Evolutionary conservation across 2,888 invertebrate species (phyloP).

Genomic region (Anthoptus insignis): DNA sequence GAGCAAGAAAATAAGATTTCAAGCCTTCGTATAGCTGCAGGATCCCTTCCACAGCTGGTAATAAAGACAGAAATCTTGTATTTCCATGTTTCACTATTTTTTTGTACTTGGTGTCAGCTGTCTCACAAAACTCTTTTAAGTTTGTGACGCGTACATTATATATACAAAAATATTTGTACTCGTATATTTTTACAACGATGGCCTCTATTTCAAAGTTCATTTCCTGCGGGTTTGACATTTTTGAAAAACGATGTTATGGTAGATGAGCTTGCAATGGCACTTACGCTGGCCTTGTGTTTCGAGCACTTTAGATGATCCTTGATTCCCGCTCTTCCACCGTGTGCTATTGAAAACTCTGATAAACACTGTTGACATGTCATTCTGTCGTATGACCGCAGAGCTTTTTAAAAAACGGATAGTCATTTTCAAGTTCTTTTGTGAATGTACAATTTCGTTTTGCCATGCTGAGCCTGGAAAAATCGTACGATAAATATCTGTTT

Average conservation of each 20-base stretch:
- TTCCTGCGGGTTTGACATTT: conserved; percentile 36
- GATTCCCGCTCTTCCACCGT: conserved; percentile 27
- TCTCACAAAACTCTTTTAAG: conserved; percentile 38
- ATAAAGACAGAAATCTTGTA: conserved; percentile 37
- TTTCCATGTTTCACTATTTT: conserved; percentile 36
- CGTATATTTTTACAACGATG: conserved; percentile 40
- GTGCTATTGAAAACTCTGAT: too few species aligned
- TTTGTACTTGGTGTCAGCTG: conserved; percentile 37
- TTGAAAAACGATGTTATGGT: conserved; percentile 35
- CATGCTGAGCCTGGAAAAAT: too few species aligned
- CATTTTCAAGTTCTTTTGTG: too few species aligned
- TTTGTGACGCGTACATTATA: conserved; percentile 36
- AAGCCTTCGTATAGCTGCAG: conserved; percentile 36
- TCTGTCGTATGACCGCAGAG: too few species aligned
- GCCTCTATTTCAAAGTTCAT: conserved; percentile 36
- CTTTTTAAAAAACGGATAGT: too few species aligned
- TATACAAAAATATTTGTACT: conserved; percentile 41
- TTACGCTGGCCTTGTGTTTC: conserved; percentile 29
- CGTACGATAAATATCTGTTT: too few species aligned
- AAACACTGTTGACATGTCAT: too few species aligned
- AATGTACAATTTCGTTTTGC: too few species aligned
- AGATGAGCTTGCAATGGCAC: conserved; percentile 35
- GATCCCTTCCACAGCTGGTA: conserved; percentile 34
- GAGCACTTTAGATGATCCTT: conserved; percentile 35
- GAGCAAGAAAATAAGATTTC: conserved; percentile 37